phyloP scores from a whole-genome alignment of 2,113 vertebrate species.

The Muntiacus muntjak region DNA sequence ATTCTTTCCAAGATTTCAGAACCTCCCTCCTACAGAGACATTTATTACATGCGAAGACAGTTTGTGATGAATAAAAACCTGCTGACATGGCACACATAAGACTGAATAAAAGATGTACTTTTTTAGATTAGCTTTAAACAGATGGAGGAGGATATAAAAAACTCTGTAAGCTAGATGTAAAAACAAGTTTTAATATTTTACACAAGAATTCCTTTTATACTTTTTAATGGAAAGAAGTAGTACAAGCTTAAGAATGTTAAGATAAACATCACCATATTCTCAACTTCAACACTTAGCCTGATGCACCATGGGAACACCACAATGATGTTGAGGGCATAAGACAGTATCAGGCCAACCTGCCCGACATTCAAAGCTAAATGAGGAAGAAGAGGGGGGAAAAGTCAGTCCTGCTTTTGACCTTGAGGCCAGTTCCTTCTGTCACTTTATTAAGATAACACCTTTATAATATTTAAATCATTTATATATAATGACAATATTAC shows the following conservation, averaged over 20 bases:
- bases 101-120: constrained; percentile 52
- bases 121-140: constrained; percentile 62
- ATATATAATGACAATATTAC: accelerated
- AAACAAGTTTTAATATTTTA: constrained; percentile 64
- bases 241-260: constrained; percentile 51
- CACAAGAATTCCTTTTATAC: constrained; percentile 60
- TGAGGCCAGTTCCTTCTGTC: not conserved
- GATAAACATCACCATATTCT: constrained; percentile 90
- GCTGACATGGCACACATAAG: constrained; percentile 59
- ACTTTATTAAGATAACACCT: not conserved
- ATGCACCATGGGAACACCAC: constrained; percentile 97
- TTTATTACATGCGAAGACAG: constrained; percentile 48
- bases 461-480: not conserved
- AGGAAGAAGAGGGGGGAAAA: not conserved
- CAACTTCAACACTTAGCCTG: constrained; percentile 93
- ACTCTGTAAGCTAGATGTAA: not conserved
- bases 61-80: constrained; percentile 64
- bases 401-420: not conserved
- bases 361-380: constrained; percentile 86
- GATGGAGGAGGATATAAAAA: constrained; percentile 34
- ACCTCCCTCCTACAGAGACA: constrained; percentile 54
- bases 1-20: constrained; percentile 43
- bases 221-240: constrained; percentile 14
- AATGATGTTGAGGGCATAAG: constrained; percentile 91
- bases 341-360: constrained; percentile 89